Conservation (phyloP, 1,140 invertebrate species). For the Zaprionus tsacasi region DNA sequence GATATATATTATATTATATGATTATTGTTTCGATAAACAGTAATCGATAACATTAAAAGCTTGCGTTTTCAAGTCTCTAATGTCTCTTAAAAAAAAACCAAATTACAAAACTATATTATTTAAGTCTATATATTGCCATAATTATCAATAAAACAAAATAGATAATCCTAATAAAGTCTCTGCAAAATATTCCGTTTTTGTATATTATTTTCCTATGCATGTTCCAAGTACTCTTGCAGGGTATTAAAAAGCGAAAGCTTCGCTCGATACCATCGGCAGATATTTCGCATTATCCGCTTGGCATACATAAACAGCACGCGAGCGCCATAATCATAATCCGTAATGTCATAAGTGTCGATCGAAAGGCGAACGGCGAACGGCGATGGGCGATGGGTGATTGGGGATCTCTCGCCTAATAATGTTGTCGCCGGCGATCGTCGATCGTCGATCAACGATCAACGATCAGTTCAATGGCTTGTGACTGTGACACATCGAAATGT, state of each 20-base stretch:
- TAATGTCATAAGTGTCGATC: slow-evolving; percentile 70
- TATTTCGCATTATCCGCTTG: slow-evolving; percentile 64
- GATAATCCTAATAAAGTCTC: no score
- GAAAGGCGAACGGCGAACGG: slow-evolving; percentile 21
- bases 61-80: no score
- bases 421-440: slow-evolving; percentile 45
- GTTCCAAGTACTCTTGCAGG: neutral
- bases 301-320: slow-evolving; percentile 81
- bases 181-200: no score
- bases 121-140: no score
- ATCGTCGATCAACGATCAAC: slow-evolving; percentile 54
- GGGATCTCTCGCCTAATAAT: slow-evolving; percentile 46
- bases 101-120: no score
- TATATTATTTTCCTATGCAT: neutral
- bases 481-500: slow-evolving; percentile 61
- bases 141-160: no score
- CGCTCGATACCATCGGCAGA: slow-evolving; percentile 13
- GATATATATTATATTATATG: no score
- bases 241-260: slow-evolving; percentile 47
- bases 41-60: no score
- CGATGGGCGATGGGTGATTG: slow-evolving; percentile 53
- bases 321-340: slow-evolving; percentile 81
- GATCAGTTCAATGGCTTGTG: slow-evolving; percentile 77
- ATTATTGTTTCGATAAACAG: no score
- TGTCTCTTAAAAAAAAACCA: no score